Evolutionary conservation across 1,140 invertebrate genomes (phyloP), one percentile per base, ranked within the genome.

Genomic region (Amyelois transitella): DNA sequence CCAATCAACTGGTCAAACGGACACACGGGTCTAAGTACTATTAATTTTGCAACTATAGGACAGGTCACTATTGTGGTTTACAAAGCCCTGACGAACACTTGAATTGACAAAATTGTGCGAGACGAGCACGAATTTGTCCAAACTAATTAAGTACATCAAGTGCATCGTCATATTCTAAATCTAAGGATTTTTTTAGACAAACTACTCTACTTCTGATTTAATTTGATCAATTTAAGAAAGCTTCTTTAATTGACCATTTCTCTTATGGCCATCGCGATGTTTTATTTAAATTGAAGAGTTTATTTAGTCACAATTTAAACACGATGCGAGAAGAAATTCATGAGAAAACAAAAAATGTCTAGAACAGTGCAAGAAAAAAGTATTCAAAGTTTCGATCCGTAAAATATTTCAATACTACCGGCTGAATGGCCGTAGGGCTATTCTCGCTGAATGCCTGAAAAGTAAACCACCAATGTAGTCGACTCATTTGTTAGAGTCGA

Each of bases 391-490:
- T n/a, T 85, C 81, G 84, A 81, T 88, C 82, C 78, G 75, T 88
- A 86, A 82, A 84, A 78, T 81, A 81, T 80, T 60, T 77, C 75
- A 87, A 87, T 89, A 89, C 86, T 92, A 92, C 91, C 91, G 91
- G 90, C 90, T 91, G 90, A 90, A 89, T 90, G 86, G 90, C 90
- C 88, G 91, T 89, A 86, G 92, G 91, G 89, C 91, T 92, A 91
- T 91, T 91, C 89, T 91, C 89, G 90, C 86, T 89, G 88, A 89
- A 91, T 83, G 89, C 90, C 91, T 91, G 91, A 89, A 91, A 91
- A 88, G 85, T 88, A 88, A 88, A 88, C 80, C 82, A 88, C 80
- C 72, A 82, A 83, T 88, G 80, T 88, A 88, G 81, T 80, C 84
- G 84, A 85, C 82, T 83, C 81, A 61, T 77, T 81, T 79, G 60